These are phyloP conservation scores for Ceuthmochares aereus DNA, from an alignment of 2,113 vertebrate genomes.

Conservation along the genomic window DNA sequence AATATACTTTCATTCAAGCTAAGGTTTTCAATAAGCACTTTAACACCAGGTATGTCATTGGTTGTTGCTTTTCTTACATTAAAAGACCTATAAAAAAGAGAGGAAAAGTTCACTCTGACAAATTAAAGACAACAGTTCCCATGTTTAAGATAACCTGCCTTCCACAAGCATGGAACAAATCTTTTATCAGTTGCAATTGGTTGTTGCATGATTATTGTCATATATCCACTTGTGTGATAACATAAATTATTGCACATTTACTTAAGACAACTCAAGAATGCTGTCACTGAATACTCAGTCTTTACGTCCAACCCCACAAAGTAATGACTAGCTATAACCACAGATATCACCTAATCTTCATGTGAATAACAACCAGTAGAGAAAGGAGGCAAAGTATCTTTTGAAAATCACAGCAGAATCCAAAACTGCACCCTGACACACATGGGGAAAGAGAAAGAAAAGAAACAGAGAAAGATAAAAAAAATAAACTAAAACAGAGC, in stretches of 20 bases:
- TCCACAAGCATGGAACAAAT: rapidly evolving
- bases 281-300: not conserved
- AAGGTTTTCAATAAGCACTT: conserved; percentile 78
- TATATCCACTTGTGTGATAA: not conserved
- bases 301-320: not conserved
- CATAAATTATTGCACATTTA: not conserved
- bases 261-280: not conserved
- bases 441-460: not conserved
- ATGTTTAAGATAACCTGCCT: not conserved
- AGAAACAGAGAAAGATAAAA: not conserved
- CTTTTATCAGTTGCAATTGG: not conserved
- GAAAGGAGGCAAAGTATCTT: not conserved
- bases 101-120: not conserved
- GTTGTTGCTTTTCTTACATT: conserved; percentile 78
- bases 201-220: not conserved
- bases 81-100: conserved; percentile 75
- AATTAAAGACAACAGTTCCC: not conserved
- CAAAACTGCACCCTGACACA: not conserved
- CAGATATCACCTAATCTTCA: not conserved
- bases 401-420: not conserved
- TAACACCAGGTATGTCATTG: conserved; percentile 75
- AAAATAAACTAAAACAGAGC: not conserved
- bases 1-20: conserved; percentile 73
- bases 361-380: not conserved
- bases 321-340: not conserved